Evolutionary conservation across 2,888 invertebrate species (phyloP).

Genomic region (Theristus sp.): DNA sequence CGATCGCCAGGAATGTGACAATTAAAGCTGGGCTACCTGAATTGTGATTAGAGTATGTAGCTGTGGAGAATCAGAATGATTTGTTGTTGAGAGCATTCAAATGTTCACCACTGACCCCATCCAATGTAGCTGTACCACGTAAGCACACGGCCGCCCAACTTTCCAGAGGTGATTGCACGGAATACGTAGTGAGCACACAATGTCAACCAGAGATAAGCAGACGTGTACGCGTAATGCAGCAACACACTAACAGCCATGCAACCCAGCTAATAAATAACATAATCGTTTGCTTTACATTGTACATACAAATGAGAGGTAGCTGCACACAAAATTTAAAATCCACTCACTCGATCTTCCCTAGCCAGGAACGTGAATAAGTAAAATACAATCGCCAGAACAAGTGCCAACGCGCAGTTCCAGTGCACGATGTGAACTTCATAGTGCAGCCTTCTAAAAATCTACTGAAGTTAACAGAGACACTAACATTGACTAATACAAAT

Average conservation of each 20-base stretch:
- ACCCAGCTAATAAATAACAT: constrained; percentile 6
- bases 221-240: constrained; percentile 10
- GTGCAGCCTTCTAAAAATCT: constrained; percentile 3
- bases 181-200: constrained; percentile 4
- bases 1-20: not conserved
- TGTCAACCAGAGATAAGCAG: constrained; percentile 5
- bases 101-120: constrained; percentile 1
- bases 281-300: too few species aligned
- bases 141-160: constrained; percentile 1
- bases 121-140: constrained; percentile 2
- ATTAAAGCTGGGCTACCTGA: not conserved
- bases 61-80: too few species aligned
- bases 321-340: too few species aligned
- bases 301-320: too few species aligned
- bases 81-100: too few species aligned
- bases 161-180: constrained; percentile 3
- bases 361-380: constrained; percentile 7
- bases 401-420: constrained; percentile 7
- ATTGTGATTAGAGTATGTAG: too few species aligned
- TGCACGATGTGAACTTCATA: constrained; percentile 11
- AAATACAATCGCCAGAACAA: constrained; percentile 8
- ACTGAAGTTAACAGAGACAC: too few species aligned
- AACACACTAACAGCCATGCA: constrained; percentile 9
- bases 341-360: constrained; percentile 3
- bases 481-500: too few species aligned